Percentiles rank a stretch among this genome's conserved stretches.
phyloP scores from a whole-genome alignment of 2,888 invertebrate genomes.

The Phyllotreta cruciferae region DNA sequence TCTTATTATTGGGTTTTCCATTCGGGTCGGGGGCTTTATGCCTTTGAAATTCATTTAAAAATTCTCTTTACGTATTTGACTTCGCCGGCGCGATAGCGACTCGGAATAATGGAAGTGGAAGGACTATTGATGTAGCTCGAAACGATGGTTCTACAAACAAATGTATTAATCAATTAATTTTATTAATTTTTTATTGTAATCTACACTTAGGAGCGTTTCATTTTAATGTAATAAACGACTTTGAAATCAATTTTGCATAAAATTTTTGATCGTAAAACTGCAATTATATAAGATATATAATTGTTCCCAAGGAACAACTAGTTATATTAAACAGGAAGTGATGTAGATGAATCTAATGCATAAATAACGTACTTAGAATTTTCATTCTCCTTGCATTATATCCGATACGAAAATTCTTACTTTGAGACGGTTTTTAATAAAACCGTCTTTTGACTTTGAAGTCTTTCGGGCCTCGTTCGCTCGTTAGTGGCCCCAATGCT shows the following conservation, averaged over 20 bases:
- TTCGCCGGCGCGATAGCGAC: conserved; percentile 14
- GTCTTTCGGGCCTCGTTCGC: conserved; percentile 51
- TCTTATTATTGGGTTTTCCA: conserved; percentile 42
- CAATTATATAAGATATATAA: too few relatives aligned
- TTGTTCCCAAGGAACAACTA: too few relatives aligned
- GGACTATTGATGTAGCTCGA: conserved; percentile 1
- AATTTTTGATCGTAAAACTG: too few relatives aligned
- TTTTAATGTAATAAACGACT: too few relatives aligned
- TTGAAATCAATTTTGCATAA: too few relatives aligned
- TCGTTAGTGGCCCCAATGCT: conserved; percentile 56
- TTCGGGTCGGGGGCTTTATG: conserved; percentile 33
- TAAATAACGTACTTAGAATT: conserved; percentile 34
- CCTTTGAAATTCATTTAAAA: conserved; percentile 26
- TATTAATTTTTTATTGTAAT: too few relatives aligned
- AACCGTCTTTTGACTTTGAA: conserved; percentile 53
- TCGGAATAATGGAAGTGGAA: conserved; percentile 16
- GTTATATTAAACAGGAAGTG: too few relatives aligned
- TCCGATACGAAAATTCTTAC: conserved; percentile 49
- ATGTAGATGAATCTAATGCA: conserved; percentile 12
- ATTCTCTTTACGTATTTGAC: conserved; percentile 22
- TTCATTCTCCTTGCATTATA: conserved; percentile 33
- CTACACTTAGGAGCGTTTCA: too few relatives aligned
- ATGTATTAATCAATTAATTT: too few relatives aligned
- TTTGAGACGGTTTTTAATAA: conserved; percentile 54
- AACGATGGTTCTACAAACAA: too few relatives aligned